Conservation (phyloP, 2,888 invertebrate genomes). For the Drosophila trichaetosa region DNA sequence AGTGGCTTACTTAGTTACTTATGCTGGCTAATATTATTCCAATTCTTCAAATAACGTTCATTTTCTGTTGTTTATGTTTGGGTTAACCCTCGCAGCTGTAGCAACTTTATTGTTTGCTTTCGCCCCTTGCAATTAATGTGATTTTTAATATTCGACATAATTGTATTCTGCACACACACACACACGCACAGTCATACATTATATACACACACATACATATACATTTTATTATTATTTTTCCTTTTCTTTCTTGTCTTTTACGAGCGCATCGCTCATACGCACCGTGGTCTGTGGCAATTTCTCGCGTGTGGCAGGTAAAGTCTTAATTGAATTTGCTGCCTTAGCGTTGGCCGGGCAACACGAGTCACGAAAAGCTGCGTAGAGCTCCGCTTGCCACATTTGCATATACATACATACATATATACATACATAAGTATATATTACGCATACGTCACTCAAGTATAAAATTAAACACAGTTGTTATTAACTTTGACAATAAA, state of each 20-base stretch:
- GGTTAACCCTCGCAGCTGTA: slow-evolving; percentile 18
- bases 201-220: not conserved
- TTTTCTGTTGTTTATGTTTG: not conserved
- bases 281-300: slow-evolving; percentile 31
- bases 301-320: slow-evolving; percentile 63
- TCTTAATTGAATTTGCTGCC: slow-evolving; percentile 68
- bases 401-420: not conserved
- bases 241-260: slow-evolving; percentile 21
- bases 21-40: no score
- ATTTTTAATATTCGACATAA: slow-evolving; percentile 66
- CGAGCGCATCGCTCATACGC: slow-evolving; percentile 45
- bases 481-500: slow-evolving; percentile 21
- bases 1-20: not conserved
- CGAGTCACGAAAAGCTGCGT: slow-evolving; percentile 11
- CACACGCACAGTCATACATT: not conserved
- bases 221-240: slow-evolving; percentile 3
- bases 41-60: not conserved
- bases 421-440: not conserved
- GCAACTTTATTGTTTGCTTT: slow-evolving; percentile 15
- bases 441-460: slow-evolving; percentile 43
- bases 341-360: slow-evolving; percentile 58
- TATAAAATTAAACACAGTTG: slow-evolving; percentile 10
- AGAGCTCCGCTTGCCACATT: not conserved
- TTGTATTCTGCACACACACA: slow-evolving; percentile 16
- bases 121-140: slow-evolving; percentile 42